phyloP scores from a whole-genome alignment of 2,113 vertebrate species.

The Xiphophorus hellerii region DNA sequence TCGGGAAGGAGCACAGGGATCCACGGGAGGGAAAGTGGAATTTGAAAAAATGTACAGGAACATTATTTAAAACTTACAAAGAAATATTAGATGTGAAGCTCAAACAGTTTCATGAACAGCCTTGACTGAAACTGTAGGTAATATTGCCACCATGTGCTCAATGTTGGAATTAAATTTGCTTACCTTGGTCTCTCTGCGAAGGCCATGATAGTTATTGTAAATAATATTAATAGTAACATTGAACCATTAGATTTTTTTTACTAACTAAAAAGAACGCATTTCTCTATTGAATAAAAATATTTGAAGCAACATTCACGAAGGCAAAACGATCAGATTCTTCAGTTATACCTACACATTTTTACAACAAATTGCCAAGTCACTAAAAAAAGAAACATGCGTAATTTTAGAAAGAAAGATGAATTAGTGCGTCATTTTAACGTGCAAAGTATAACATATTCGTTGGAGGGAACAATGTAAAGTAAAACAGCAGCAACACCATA shows the following conservation, averaged over 20 bases:
- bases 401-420: not conserved
- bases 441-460: not conserved
- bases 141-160: conserved; percentile 51
- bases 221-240: not conserved
- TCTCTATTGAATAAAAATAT: not conserved
- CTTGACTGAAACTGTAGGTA: conserved; percentile 14
- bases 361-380: not conserved
- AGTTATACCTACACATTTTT: not conserved
- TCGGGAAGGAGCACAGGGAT: not conserved
- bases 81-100: not conserved
- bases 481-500: not conserved
- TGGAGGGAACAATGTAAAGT: not conserved
- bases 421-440: not conserved
- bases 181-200: not conserved
- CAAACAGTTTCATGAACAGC: not conserved
- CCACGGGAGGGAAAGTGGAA: not conserved
- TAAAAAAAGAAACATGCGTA: not conserved
- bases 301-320: not conserved
- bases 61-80: not conserved
- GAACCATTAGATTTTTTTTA: not conserved
- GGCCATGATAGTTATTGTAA: not conserved
- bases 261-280: not conserved
- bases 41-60: not conserved
- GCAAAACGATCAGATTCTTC: not conserved
- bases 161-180: not conserved